Evolutionary conservation across 2,797 vertebrate genomes (phyloP).

Genomic region (Triplophysa bombifrons): DNA sequence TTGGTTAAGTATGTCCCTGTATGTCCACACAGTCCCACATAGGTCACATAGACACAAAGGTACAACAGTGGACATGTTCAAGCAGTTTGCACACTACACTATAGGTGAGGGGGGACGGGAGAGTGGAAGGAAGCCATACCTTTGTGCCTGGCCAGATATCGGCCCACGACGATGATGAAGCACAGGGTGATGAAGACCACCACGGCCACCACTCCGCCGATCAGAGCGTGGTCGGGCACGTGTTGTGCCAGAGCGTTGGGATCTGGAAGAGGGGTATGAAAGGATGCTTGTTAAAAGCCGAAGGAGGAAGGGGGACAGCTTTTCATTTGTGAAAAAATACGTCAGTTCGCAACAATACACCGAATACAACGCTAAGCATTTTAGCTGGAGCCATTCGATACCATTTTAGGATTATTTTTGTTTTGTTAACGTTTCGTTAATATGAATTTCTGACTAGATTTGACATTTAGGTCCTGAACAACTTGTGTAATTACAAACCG

Average conservation of each 20-base stretch:
- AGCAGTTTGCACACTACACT: constrained; percentile 59
- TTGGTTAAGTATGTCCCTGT: constrained; percentile 98
- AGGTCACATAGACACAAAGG: constrained; percentile 60
- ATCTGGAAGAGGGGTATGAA: constrained; percentile 76
- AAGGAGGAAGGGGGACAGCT: not conserved
- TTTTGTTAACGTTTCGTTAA: not conserved
- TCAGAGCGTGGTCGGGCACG: constrained; percentile 93
- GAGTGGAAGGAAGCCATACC: constrained; percentile 73
- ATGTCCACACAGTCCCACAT: constrained; percentile 59
- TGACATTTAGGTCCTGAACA: not conserved
- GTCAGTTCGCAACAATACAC: not conserved
- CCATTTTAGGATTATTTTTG: not conserved
- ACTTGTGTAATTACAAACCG: not conserved
- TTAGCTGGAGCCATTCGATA: constrained; percentile 4
- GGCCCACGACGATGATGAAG: constrained; percentile 96
- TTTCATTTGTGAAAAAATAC: not conserved
- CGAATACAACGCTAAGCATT: constrained; percentile 5
- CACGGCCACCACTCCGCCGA: constrained; percentile 97
- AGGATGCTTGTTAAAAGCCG: not conserved
- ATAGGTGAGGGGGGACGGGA: constrained; percentile 43
- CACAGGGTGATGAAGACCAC: constrained; percentile 99
- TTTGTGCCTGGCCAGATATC: constrained; percentile 99
- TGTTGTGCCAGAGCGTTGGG: constrained; percentile 91
- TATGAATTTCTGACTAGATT: not conserved
- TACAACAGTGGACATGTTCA: constrained; percentile 62